Percentiles rank a stretch among this genome's conserved stretches.
Evolutionary conservation across 2,888 invertebrate genomes (phyloP).

Genomic region (Netelia melanura): DNA sequence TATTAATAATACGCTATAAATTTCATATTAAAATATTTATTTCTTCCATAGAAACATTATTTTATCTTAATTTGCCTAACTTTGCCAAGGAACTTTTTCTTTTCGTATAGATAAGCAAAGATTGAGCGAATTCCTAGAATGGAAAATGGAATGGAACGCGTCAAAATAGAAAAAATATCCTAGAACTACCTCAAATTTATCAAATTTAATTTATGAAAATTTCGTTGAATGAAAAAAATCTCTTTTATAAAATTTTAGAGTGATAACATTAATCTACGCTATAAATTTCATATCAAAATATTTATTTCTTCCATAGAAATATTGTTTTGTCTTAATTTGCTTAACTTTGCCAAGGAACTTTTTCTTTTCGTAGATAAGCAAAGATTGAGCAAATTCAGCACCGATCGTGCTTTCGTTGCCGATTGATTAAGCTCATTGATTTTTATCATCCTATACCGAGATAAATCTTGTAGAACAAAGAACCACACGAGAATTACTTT

Average conservation of each 20-base stretch:
- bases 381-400: slow-evolving; percentile 22
- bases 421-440: slow-evolving; percentile 56
- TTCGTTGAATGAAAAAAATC: too few species aligned
- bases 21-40: neutral
- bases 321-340: neutral
- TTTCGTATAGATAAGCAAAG: neutral
- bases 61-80: neutral
- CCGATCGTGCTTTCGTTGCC: slow-evolving; percentile 47
- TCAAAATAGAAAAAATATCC: too few species aligned
- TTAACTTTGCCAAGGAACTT: neutral
- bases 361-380: neutral
- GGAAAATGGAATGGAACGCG: too few species aligned
- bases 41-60: neutral
- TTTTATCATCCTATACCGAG: slow-evolving; percentile 34
- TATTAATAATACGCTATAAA: neutral
- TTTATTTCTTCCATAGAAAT: neutral
- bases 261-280: neutral
- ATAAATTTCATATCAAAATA: neutral
- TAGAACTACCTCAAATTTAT: too few species aligned
- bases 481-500: slow-evolving; percentile 61
- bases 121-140: slow-evolving; percentile 1
- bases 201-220: too few species aligned
- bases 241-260: too few species aligned
- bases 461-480: slow-evolving; percentile 27
- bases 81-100: neutral